Base-by-base conservation (phyloP, 2,113 vertebrate genomes). In the Seriola rivoliana region DNA sequence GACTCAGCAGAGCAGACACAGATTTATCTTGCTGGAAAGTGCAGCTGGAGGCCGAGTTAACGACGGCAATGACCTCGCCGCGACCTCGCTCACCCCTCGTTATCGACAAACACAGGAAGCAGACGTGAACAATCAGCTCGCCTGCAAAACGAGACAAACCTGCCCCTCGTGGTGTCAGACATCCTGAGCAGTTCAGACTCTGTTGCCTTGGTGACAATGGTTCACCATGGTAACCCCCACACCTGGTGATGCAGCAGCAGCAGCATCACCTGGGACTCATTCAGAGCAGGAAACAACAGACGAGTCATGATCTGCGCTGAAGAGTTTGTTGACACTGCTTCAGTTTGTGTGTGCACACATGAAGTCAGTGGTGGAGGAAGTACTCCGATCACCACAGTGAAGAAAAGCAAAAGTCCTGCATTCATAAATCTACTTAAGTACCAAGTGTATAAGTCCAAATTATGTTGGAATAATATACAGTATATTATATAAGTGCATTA, bases 21-120 rank as follows among this genome's bases (percentile, higher is more conserved):
- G n/a, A 71, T 52, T 54, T 16, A 40, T 50, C 10, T 19, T 1
- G 14, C 32, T 52, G 64, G 19, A 81, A 81, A 73, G 19, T 34
- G 8, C 52, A 63, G 65, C 42, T 42, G 71, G 48, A 62, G 52
- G 32, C 42, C 3, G 9, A 73, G 62, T 34, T 73, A 75, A 81
- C 1, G 44, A 48, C 34, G 1, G 13, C 34, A 2, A 11, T 58
- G 60, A 75, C 78, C 78, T 59, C 48, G 10, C 8, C 2, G 13
- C 54, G 3, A 77, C 81, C 81, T 62, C 38, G 16, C 5, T 74
- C 69, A 40, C 14, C 25, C 67, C 44, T 72, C 21, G 34, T 65
- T 76, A 79, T 85, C 65, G 0, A 71, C 82, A 80, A 77, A 81
- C 66, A 25, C 82, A 85, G 82, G 86, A 88, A 78, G 58, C 79